Base-by-base conservation (phyloP, 2,888 invertebrate species). In the Caenorhabditis zanzibari region DNA sequence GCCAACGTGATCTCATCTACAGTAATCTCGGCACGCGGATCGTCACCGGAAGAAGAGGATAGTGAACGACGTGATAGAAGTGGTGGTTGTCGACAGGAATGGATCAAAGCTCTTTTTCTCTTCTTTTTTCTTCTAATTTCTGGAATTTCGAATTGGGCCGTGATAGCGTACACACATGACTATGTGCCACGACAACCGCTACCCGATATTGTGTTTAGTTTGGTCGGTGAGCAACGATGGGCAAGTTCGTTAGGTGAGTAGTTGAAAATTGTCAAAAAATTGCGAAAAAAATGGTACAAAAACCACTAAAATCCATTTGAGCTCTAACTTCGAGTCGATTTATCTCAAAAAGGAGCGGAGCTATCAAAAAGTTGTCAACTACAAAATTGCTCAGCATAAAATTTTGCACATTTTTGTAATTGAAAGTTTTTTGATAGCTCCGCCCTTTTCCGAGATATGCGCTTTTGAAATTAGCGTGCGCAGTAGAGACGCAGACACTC, bases 151-250 rank as follows among this genome's bases (percentile, higher is more conserved):
- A 92, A 92, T 79, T 92, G 91, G 92, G 88, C 90, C 12, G 91
- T 90, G 5, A 84, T 92, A 14, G 90, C 91, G 38, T 90, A 89
- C 68, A 91, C 91, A n/a, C 92, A 92, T 75, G 92, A 92, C 73
- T 88, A 88, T 74, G 90, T 90, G 49, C 90, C 91, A 6, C 81
- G 92, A 19, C 77, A 82, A 12, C 85, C 90, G 14, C 79, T 89
- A 22, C 88, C 89, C 4, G 90, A 90, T 72, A n/a, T 89, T 9
- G 64, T 89, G 9, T 90, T 90, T 74, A 68, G 68, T 41, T 52
- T 88, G 49, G 66, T 90, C 10, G 88, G 86, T 10, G 85, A 90
- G 73, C 87, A 88, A 63, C 59, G 73, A 22, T 89, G 89, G 89
- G 89, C 89, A 2, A 68, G 79, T 7, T 54, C 74, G 16, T 58